Evolutionary conservation across 2,797 vertebrate species (phyloP), one percentile per base, ranked within the genome.

Genomic region (Fundulus diaphanus): DNA sequence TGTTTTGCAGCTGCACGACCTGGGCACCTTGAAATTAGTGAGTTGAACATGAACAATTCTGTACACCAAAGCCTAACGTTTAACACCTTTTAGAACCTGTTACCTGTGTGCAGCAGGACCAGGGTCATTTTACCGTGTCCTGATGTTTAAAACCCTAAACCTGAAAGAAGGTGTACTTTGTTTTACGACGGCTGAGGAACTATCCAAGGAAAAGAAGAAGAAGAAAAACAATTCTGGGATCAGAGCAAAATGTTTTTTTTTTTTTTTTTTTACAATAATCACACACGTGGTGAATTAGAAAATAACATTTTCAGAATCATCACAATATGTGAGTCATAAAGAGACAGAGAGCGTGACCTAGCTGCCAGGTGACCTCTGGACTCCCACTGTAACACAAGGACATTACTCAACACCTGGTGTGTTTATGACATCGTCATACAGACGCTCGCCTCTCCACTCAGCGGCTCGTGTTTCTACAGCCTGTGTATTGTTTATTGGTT

Each of bases 331-430:
- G 46, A 88, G 79, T 88, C 82, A 81, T 79, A 88, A 73, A 78
- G 49, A 82, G 57, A 78, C 46, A 35, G n/a, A n/a, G n/a, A 72
- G 57, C 7, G 29, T 49, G 84, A 85, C 86, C 84, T 84, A 89
- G 84, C 85, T 87, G 85, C 79, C 81, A 87, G 74, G 68, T 72
- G 80, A 85, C 54, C 48, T 8, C 74, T 88, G 80, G 76, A 85
- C 63, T 82, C 70, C 76, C 49, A 76, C 77, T 57, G 77, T 71
- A 73, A 54, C 82, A 83, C 68, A 70, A 71, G 59, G 46, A 42
- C 73, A 73, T n/a, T 18, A 63, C 65, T 59, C 46, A 66, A 83
- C 37, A 78, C 61, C 33, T 24, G 57, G 24, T 27, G 6, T 70
- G 59, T 66, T 54, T 56, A 37, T 59, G 1, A 48, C 51, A 27